A percentile compares a stretch with the other conserved stretches of the same genome.
These are phyloP conservation scores for Tichodroma muraria DNA, from an alignment of 2,113 vertebrate species.

Conservation along the genomic window DNA sequence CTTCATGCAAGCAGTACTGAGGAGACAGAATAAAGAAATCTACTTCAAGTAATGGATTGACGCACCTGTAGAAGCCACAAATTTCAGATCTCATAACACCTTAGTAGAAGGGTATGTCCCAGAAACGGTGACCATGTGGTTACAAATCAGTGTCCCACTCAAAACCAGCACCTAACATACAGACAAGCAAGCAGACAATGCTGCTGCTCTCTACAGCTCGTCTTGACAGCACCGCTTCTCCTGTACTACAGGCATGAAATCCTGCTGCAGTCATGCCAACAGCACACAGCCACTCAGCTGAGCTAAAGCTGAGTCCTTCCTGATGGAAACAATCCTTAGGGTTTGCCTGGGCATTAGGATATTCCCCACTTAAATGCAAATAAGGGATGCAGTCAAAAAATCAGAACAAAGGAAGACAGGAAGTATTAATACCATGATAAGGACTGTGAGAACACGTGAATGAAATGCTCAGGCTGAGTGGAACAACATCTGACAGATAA, in stretches of 20 bases:
- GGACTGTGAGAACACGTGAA: background rate
- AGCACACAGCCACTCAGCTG: background rate
- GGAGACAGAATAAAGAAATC: background rate
- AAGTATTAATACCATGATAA: background rate
- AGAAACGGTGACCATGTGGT: fast-evolving
- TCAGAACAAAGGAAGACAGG: background rate
- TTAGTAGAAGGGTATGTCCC: background rate
- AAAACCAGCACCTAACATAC: background rate
- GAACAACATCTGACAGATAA: background rate
- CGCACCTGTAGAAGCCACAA: background rate
- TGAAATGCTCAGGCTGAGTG: background rate
- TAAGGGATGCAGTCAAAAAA: background rate
- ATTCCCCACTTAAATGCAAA: background rate
- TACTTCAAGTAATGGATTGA: background rate
- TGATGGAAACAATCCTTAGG: background rate
- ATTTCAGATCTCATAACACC: background rate
- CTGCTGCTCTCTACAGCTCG: background rate
- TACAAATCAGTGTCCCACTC: background rate
- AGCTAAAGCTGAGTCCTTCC: background rate
- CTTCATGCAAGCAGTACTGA: background rate
- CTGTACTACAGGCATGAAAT: background rate
- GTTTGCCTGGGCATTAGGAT: background rate
- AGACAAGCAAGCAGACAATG: background rate
- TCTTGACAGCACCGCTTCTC: background rate
- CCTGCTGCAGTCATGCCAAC: background rate